Evolutionary conservation across 2,888 invertebrate species (phyloP), one percentile per base, ranked within the genome.

Genomic region (Seira ritae): DNA sequence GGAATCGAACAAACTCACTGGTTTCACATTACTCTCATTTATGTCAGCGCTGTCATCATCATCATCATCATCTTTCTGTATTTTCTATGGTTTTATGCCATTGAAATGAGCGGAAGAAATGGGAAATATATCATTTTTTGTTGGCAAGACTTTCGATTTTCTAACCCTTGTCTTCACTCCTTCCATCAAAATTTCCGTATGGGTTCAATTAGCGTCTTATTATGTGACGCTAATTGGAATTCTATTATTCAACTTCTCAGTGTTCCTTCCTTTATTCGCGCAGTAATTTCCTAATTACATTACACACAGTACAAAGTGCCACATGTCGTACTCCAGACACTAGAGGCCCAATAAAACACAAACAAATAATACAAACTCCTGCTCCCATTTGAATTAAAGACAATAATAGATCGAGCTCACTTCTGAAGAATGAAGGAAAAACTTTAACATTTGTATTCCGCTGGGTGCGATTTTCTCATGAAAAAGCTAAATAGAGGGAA

Each of bases 201-300:
- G 31, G 10, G n/a, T 67, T 31, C 66, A 79, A 79, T 79, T 79
- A 73, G 73, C 50, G 17, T 68, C 31, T 31, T 68, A 80, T 73
- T 62, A 70, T 71, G 19, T 31, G 42, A 24, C 46, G 19, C 73
- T 60, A 74, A 74, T 74, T 69, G 62, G 73, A 69, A 74, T 74
- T 80, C 67, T 69, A 80, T 80, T 80, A 69, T 74, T 3, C n/a
- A 67, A 22, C 65, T 65, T 20, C 22, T 20, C 8, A 31, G 31
- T 31, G 2, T 31, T 31, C 8, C 31, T 2, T 31, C 8, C 8
- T 4, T 31, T 31, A 31, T 31, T 31, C 31, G 8, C 31, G 31
- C 31, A 31, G 2, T 55, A n/a, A 55, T 55, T 55, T 55, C 55
- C 55, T 55, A 55, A 55, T 55, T 55, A 55, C 55, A 55, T 55